Evolutionary conservation across 2,888 invertebrate species (phyloP), one percentile per base, ranked within the genome.

Genomic region (Ophion obscuratus): DNA sequence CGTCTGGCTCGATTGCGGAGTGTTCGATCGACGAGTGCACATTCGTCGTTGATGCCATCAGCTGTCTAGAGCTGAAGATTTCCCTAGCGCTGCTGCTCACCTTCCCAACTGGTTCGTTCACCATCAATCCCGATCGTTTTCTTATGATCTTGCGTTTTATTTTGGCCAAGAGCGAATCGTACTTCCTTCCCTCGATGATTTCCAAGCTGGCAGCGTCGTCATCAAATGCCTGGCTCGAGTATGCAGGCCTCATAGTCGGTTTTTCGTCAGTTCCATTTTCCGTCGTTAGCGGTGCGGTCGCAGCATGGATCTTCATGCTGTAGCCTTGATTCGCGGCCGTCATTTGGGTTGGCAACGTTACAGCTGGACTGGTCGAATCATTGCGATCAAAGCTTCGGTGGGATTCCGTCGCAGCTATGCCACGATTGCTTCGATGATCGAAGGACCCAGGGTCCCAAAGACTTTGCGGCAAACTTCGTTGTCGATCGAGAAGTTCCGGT

Each of bases 1-100:
- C 17, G 36, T 68, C 62, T 47, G 44, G 24, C 7, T 75, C 81
- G 31, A 79, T 84, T 57, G 79, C 77, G 1, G 61, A 36, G 67
- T 86, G 83, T 47, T 27, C 83, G 20, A 79, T 77, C 57, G 84
- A 82, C 10, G 86, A 83, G 75, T 76, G 84, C n/a, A 88, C 57
- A 57, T 88, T 88, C 11, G 85, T 87, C 36, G 82, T 83, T 27
- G 88, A 88, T 68, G 87, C 88, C 31, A 81, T 20, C 17, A 88
- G 36, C 64, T 87, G 74, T 20, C 88, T 77, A 2, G 88, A 87
- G 64, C 88, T 87, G 7, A 87, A 70, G 62, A 88, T 88, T 40
- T 88, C 88, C 24, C 81, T 66, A 4, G 87, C 88, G 36, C 85
- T 87, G 17, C 77, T 82, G 1, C 36, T 31, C 4, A 64, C 79